Evolutionary conservation across 2,797 vertebrate species (phyloP).

Genomic region (Rhinatrema bivittatum): DNA sequence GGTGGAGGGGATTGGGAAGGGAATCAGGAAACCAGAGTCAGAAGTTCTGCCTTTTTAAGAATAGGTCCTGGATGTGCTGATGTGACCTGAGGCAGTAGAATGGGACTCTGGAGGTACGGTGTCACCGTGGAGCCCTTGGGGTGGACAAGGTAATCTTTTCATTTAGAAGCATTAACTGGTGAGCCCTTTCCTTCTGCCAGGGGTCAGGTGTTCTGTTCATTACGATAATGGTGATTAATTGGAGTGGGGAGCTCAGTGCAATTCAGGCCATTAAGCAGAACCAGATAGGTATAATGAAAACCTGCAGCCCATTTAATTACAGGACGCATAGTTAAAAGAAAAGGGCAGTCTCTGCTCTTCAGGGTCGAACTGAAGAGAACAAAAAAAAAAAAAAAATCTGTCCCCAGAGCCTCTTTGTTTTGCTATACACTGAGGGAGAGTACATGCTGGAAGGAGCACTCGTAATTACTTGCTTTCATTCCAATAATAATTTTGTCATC

Average conservation of each 20-base stretch:
- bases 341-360: constrained; percentile 1
- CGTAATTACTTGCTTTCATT: too few species aligned
- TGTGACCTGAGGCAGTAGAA: too few species aligned
- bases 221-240: constrained; percentile 16
- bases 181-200: neutral
- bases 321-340: neutral
- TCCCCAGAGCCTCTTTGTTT: too few species aligned
- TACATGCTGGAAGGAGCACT: too few species aligned
- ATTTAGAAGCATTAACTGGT: constrained; percentile 1
- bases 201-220: constrained; percentile 3
- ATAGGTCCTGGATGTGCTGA: too few species aligned
- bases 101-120: too few species aligned
- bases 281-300: constrained; percentile 6
- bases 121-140: neutral
- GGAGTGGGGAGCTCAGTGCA: neutral
- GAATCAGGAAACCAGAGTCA: too few species aligned
- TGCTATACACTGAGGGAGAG: too few species aligned
- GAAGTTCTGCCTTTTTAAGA: too few species aligned
- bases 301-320: constrained; percentile 7
- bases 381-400: too few species aligned
- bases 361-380: neutral
- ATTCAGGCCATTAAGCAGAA: constrained; percentile 3
- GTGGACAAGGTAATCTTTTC: neutral
- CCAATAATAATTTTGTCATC: too few species aligned
- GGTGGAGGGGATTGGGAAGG: too few species aligned